Conservation (phyloP, 1,140 invertebrate species). For the Cotesia chilonis region DNA sequence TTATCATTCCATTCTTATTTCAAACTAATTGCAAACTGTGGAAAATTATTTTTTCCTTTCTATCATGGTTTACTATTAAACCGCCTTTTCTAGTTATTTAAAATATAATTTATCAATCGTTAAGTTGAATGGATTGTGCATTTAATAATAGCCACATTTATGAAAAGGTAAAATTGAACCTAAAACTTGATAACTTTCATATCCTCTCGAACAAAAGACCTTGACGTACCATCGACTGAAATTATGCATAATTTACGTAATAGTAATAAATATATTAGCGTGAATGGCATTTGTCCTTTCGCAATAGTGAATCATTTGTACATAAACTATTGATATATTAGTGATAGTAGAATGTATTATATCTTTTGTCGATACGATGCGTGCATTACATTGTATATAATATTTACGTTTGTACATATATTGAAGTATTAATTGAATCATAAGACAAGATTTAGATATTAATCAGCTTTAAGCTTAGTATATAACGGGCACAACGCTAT, state of each 20-base stretch:
- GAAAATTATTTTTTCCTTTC: no score
- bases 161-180: not conserved
- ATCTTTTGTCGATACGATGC: no score
- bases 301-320: not conserved
- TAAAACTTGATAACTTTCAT: constrained; percentile 6
- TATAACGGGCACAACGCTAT: constrained; percentile 1
- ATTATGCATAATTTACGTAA: constrained; percentile 12
- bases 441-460: constrained; percentile 28
- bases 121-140: not conserved
- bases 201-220: not conserved
- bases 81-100: no score
- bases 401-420: not conserved
- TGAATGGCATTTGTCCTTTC: constrained; percentile 14
- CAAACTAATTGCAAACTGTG: no score
- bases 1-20: no score
- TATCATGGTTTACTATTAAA: no score
- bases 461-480: not conserved
- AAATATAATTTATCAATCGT: no score
- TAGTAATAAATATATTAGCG: constrained; percentile 4
- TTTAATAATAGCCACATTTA: not conserved
- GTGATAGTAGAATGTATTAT: no score
- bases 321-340: not conserved
- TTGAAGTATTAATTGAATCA: not conserved
- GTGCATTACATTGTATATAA: no score
- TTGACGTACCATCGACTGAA: not conserved